These are phyloP conservation scores for Sebastes diploproa DNA, from an alignment of 2,797 vertebrate species.

Conservation along the genomic window DNA sequence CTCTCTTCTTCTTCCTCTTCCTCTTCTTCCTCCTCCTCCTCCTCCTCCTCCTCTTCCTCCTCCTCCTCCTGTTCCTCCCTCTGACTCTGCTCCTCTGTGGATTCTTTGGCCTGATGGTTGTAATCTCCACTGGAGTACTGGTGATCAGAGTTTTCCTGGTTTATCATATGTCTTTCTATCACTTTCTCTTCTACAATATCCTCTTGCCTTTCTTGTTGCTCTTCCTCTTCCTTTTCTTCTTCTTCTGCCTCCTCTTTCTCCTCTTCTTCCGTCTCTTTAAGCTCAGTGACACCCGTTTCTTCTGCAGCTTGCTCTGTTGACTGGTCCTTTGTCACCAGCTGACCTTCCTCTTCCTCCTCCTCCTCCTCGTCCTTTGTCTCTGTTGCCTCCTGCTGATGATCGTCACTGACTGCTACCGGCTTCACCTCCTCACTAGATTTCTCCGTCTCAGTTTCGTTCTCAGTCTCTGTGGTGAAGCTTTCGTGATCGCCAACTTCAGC, in stretches of 20 bases:
- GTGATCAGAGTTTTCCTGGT: conserved; percentile 84
- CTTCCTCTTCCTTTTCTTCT: conserved; percentile 55
- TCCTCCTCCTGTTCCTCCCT: conserved; percentile 50
- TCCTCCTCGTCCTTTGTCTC: conserved; percentile 47
- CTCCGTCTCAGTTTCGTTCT: conserved; percentile 56
- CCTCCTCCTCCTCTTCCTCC: conserved; percentile 60
- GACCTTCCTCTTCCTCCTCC: conserved; percentile 31
- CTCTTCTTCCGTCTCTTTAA: conserved; percentile 45
- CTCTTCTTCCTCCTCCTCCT: conserved; percentile 70
- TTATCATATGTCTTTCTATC: conserved; percentile 62
- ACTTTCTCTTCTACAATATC: conserved; percentile 41
- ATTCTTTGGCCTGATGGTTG: conserved; percentile 74
- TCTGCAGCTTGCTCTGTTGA: conserved; percentile 45
- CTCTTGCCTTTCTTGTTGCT: conserved; percentile 23
- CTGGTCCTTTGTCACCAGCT: conserved; percentile 35
- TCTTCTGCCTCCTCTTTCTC: conserved; percentile 41
- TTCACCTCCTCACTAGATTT: conserved; percentile 35
- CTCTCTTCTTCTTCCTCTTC: conserved; percentile 64
- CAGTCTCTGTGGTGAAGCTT: conserved; percentile 75
- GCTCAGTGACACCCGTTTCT: conserved; percentile 3
- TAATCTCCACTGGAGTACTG: conserved; percentile 85
- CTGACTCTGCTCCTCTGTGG: conserved; percentile 48
- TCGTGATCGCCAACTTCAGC: conserved; percentile 71
- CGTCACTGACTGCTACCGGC: conserved; percentile 9
- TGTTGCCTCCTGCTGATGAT: conserved; percentile 72